A percentile compares a stretch with the other conserved stretches of the same genome.
These are phyloP conservation scores for Brachionus rotundiformis DNA, from an alignment of 1,140 invertebrate genomes.

Conservation along the genomic window DNA sequence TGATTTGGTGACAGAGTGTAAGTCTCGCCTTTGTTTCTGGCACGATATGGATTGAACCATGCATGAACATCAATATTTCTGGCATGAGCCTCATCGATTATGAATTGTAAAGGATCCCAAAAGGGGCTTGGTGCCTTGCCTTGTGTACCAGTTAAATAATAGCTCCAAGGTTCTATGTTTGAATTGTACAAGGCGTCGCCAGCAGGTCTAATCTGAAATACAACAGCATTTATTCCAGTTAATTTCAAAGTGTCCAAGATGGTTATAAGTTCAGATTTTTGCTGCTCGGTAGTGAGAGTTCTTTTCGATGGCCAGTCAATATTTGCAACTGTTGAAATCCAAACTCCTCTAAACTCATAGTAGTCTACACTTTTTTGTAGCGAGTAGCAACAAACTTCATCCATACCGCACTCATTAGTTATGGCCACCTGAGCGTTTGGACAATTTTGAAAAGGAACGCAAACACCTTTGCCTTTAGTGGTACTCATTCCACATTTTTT, in stretches of 20 bases:
- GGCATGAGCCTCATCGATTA: constrained; percentile 55
- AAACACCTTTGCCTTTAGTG: constrained; percentile 49
- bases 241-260: constrained; percentile 56
- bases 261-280: constrained; percentile 56
- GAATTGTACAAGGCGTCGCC: constrained; percentile 59
- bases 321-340: constrained; percentile 60
- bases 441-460: background rate
- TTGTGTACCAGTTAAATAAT: constrained; percentile 59
- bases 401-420: constrained; percentile 15
- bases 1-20: constrained; percentile 57
- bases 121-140: constrained; percentile 56
- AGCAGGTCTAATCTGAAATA: constrained; percentile 57
- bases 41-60: constrained; percentile 61
- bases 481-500: constrained; percentile 40
- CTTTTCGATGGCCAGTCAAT: constrained; percentile 60
- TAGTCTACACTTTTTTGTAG: constrained; percentile 40
- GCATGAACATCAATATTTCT: constrained; percentile 60
- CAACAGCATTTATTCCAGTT: constrained; percentile 57
- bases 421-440: constrained; percentile 5
- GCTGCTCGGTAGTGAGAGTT: constrained; percentile 54
- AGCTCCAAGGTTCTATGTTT: constrained; percentile 59
- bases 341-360: constrained; percentile 57
- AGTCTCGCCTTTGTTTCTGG: constrained; percentile 42
- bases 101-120: constrained; percentile 59
- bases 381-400: constrained; percentile 45